Base-by-base conservation (phyloP, 2,888 invertebrate species). In the Molorchus minor region DNA sequence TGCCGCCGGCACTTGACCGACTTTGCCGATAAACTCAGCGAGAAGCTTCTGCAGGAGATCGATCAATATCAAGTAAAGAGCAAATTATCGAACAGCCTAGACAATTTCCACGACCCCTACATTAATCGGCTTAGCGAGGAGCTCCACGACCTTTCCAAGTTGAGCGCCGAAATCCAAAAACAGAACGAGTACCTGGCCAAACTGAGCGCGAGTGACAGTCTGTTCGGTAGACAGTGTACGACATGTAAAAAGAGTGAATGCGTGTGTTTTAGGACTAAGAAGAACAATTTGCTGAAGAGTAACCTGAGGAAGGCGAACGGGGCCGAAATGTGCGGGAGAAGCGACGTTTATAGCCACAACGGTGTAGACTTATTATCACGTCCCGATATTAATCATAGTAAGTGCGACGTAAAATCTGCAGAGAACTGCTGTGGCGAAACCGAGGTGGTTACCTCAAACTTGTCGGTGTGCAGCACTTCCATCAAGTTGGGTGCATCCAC, bases 1-100 rank as follows among this genome's bases (percentile, higher is more conserved):
- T 87, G 87, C 65, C 84, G 85, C 62, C 87, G 87, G 70, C 90
- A 92, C 75, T 82, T 92, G 61, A 88, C 88, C 1, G 91, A 92
- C 71, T 92, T 92, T 71, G 92, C 92, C 1, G 92, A 93, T 74
- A 88, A 90, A 75, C 81, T 93, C n/a, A 91, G 91, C 74, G 91
- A 91, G 74, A 92, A 92, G 76, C 81, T 93, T 61, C 83, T 92
- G 54, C 88, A 89, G 64, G 92, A 93, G 80, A 88, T 92, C 63
- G 91, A 92, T 73, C 77, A 84, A 80, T 77, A 86, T 81, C 65
- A 82, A 80, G 64, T 82, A 81, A 75, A 79, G 81, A 58, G 83
- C 82, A 78, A 80, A 80, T 51, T 67, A 12, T 62, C 62, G 30
- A 82, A 83, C 67, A 83, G 84, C 61, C 79, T 84, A 69, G 84